phyloP scores from a whole-genome alignment of 2,797 vertebrate species.

The Antrozous pallidus region DNA sequence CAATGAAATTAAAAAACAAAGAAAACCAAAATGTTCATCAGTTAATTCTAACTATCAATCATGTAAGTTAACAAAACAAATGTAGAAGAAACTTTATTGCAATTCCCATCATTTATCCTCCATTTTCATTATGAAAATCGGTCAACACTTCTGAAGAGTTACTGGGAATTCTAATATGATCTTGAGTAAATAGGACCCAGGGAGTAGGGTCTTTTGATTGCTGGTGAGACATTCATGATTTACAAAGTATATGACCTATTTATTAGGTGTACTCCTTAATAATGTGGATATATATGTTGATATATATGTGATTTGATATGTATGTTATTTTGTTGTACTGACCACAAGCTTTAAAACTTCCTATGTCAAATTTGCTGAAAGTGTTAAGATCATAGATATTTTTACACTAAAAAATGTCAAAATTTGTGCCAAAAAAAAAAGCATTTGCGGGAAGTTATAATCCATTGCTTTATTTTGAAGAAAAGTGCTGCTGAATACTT shows the following conservation, averaged over 20 bases:
- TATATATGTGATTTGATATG: too few relatives aligned
- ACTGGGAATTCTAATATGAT: background rate
- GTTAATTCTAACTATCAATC: background rate
- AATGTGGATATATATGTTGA: too few relatives aligned
- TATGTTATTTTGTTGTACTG: too few relatives aligned
- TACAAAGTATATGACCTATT: background rate
- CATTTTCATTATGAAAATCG: background rate
- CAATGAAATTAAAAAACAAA: slow-evolving; percentile 19
- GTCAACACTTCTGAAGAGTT: background rate
- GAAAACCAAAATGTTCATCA: slow-evolving; percentile 7
- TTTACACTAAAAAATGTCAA: too few relatives aligned
- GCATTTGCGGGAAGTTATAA: too few relatives aligned
- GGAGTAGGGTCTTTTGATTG: background rate
- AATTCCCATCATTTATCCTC: background rate
- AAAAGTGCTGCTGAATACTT: too few relatives aligned
- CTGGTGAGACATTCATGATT: background rate
- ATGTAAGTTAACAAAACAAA: background rate
- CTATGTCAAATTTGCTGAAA: too few relatives aligned
- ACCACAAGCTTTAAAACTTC: too few relatives aligned
- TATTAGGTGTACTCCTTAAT: background rate
- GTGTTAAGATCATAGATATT: too few relatives aligned
- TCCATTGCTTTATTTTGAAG: too few relatives aligned
- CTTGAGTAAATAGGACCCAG: background rate
- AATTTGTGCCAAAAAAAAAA: too few relatives aligned
- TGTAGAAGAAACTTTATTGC: background rate